These are phyloP conservation scores for Sarcophilus harrisii DNA, from an alignment of 2,797 vertebrate genomes.

Conservation along the genomic window DNA sequence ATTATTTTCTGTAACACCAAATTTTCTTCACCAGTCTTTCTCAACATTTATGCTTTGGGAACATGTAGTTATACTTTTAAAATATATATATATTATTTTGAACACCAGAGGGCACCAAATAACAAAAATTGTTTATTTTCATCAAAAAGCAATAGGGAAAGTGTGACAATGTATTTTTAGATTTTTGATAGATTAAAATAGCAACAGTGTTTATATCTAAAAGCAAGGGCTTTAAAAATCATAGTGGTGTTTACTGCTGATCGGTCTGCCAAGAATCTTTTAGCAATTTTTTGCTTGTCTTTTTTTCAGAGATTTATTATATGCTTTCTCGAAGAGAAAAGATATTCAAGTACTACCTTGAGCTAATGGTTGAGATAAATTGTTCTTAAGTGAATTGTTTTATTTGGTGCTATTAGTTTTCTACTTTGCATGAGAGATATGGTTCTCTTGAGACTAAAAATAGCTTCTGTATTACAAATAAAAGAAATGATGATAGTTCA, in stretches of 20 bases:
- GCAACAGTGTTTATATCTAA: slow-evolving; percentile 36
- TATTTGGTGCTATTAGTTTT: slow-evolving; percentile 17
- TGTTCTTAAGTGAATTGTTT: slow-evolving; percentile 27
- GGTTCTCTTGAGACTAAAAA: slow-evolving; percentile 13
- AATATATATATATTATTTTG: slow-evolving; percentile 39
- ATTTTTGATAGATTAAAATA: slow-evolving; percentile 47
- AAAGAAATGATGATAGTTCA: not conserved
- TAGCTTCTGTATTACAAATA: slow-evolving; percentile 10
- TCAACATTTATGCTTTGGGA: not conserved
- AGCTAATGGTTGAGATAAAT: not conserved
- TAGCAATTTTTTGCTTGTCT: slow-evolving; percentile 47
- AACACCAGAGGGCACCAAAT: slow-evolving; percentile 82
- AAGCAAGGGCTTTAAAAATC: slow-evolving; percentile 39
- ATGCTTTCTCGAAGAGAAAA: slow-evolving; percentile 17
- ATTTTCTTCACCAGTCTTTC: slow-evolving; percentile 1
- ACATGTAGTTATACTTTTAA: not conserved
- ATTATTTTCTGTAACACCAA: not conserved
- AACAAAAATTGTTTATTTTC: slow-evolving; percentile 22
- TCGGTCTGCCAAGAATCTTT: slow-evolving; percentile 21
- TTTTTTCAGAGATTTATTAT: slow-evolving; percentile 23
- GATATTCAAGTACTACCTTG: slow-evolving; percentile 10
- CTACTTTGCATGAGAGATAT: slow-evolving; percentile 13
- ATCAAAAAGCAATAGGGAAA: not conserved
- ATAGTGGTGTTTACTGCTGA: slow-evolving; percentile 38
- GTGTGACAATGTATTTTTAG: slow-evolving; percentile 15